phyloP scores from a whole-genome alignment of 2,888 invertebrate genomes.

The Amiota mariae region DNA sequence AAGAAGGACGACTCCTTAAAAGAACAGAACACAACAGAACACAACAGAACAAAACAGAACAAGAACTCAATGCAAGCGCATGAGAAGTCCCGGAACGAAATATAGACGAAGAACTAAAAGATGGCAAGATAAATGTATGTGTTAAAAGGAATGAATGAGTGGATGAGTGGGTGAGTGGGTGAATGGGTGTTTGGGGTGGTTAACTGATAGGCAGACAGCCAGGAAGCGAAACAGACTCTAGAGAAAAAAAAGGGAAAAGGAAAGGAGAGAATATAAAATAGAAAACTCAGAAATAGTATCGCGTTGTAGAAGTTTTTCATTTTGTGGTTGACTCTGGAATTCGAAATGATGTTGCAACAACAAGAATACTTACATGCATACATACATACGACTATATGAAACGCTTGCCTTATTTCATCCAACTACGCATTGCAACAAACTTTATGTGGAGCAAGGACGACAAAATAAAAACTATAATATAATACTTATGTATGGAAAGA shows the following conservation, averaged over 20 bases:
- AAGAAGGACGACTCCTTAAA: not conserved
- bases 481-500: too few relatives aligned
- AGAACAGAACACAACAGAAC: not conserved
- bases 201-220: not conserved
- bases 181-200: too few relatives aligned
- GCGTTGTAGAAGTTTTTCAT: conserved; percentile 57
- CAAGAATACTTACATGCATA: not conserved
- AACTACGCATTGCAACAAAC: conserved; percentile 44
- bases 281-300: not conserved
- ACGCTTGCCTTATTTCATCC: not conserved
- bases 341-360: conserved; percentile 53
- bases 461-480: conserved; percentile 9
- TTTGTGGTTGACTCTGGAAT: conserved; percentile 65
- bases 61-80: not conserved
- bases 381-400: not conserved
- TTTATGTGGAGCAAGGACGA: conserved; percentile 69
- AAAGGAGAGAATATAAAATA: not conserved
- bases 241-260: not conserved
- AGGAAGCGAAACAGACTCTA: not conserved
- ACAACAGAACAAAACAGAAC: not conserved
- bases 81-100: not conserved
- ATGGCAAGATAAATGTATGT: not conserved
- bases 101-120: not conserved
- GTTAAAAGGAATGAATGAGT: not conserved
- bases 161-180: not conserved